These are phyloP conservation scores for Venusia cambrica DNA, from an alignment of 2,888 invertebrate genomes.

Conservation along the genomic window DNA sequence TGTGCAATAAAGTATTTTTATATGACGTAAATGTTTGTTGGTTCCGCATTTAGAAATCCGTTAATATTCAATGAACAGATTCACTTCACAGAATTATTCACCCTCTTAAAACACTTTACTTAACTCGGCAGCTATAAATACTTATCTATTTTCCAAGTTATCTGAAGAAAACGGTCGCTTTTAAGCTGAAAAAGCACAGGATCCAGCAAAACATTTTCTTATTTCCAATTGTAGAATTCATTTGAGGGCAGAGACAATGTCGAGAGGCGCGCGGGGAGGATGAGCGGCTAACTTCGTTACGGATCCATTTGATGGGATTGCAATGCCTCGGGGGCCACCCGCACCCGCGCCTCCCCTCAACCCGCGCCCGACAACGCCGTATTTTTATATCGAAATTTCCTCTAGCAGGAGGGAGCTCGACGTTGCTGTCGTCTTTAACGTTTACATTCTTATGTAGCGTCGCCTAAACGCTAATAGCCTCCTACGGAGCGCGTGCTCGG, in stretches of 20 bases:
- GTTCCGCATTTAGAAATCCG: constrained; percentile 14
- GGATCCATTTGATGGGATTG: constrained; percentile 90
- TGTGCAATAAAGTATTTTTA: too few species aligned
- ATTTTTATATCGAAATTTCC: constrained; percentile 81
- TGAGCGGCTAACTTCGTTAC: constrained; percentile 87
- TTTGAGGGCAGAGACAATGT: constrained; percentile 82
- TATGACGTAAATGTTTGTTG: constrained; percentile 13
- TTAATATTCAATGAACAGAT: constrained; percentile 24
- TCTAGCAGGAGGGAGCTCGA: constrained; percentile 68
- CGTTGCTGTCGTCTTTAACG: constrained; percentile 76
- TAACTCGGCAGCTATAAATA: constrained; percentile 40
- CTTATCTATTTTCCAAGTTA: constrained; percentile 47
- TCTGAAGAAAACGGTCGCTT: constrained; percentile 70
- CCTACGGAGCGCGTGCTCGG: constrained; percentile 56
- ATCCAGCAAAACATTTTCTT: constrained; percentile 81
- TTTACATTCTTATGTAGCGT: constrained; percentile 81
- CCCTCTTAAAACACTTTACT: constrained; percentile 47
- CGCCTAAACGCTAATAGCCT: constrained; percentile 77
- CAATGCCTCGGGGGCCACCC: constrained; percentile 79
- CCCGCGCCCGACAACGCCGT: constrained; percentile 60
- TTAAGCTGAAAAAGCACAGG: constrained; percentile 78
- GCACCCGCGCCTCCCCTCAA: constrained; percentile 40
- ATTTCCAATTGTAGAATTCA: constrained; percentile 82
- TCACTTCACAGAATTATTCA: constrained; percentile 32
- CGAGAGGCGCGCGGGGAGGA: constrained; percentile 79